phyloP scores from a whole-genome alignment of 2,888 invertebrate genomes.

The Cephalotes varians region DNA sequence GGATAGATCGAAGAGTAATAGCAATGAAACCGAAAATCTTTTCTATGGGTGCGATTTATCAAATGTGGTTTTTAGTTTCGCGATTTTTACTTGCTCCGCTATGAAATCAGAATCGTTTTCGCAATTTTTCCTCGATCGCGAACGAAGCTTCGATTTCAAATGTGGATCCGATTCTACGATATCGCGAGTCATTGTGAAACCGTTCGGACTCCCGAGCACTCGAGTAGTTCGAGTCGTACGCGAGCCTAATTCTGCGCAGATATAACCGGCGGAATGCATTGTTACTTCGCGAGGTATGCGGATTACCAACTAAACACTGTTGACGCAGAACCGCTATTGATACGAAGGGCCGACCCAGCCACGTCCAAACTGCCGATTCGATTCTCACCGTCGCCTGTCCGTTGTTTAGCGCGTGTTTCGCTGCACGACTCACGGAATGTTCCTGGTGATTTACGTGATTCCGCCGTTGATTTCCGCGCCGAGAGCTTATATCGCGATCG shows the following conservation, averaged over 20 bases:
- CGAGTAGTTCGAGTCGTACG: background rate
- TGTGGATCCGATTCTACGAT: constrained; percentile 13
- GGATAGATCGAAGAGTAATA: no score
- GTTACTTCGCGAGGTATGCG: constrained; percentile 69
- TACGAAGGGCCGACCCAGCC: constrained; percentile 62
- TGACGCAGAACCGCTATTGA: constrained; percentile 68
- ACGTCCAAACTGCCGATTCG: constrained; percentile 63
- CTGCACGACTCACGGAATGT: constrained; percentile 38
- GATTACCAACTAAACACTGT: constrained; percentile 73
- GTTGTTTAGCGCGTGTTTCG: constrained; percentile 52
- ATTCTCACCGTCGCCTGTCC: constrained; percentile 57
- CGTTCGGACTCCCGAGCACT: background rate
- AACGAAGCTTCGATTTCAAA: background rate
- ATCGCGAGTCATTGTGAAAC: constrained; percentile 17
- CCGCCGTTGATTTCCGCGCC: constrained; percentile 17
- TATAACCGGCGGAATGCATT: constrained; percentile 66
- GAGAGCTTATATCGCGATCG: constrained; percentile 31
- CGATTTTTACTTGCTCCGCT: background rate
- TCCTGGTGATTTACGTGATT: constrained; percentile 51
- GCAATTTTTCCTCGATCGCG: background rate
- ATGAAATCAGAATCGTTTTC: background rate
- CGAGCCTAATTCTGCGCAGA: constrained; percentile 57
- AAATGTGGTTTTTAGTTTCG: background rate
- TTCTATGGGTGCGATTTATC: background rate
- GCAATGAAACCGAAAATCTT: background rate